These are phyloP conservation scores for Phylloscopus trochiloides DNA, from an alignment of 2,113 vertebrate species.

Conservation along the genomic window DNA sequence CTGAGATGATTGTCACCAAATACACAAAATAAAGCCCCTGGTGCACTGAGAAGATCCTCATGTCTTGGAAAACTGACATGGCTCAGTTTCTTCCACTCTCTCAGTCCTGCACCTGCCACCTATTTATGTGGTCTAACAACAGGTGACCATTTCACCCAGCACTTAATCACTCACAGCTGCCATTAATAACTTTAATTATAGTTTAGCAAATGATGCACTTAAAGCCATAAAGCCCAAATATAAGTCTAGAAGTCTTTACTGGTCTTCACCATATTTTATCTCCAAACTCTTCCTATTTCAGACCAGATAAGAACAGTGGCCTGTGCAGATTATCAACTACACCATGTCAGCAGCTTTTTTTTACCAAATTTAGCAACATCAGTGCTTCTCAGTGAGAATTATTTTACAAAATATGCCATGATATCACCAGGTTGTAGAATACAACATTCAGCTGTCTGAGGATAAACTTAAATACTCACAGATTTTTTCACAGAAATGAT, in stretches of 20 bases:
- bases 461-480: conserved; percentile 48
- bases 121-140: not conserved
- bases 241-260: not conserved
- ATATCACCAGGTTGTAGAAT: not conserved
- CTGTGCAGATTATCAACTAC: not conserved
- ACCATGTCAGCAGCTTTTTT: not conserved
- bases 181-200: not conserved
- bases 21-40: not conserved
- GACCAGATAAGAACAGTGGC: not conserved
- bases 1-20: not conserved
- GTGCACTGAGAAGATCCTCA: not conserved
- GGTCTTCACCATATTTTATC: not conserved
- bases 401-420: not conserved
- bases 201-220: not conserved
- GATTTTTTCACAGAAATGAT: conserved; percentile 64
- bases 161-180: not conserved
- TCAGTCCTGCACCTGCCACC: not conserved
- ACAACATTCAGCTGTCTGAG: not conserved
- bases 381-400: not conserved
- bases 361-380: not conserved
- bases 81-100: not conserved
- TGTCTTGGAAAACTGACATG: not conserved
- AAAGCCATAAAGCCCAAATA: not conserved
- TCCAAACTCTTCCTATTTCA: not conserved
- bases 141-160: not conserved